Evolutionary conservation across 2,888 invertebrate genomes (phyloP), one percentile per base, ranked within the genome.

Genomic region (Melanostoma scalare): DNA sequence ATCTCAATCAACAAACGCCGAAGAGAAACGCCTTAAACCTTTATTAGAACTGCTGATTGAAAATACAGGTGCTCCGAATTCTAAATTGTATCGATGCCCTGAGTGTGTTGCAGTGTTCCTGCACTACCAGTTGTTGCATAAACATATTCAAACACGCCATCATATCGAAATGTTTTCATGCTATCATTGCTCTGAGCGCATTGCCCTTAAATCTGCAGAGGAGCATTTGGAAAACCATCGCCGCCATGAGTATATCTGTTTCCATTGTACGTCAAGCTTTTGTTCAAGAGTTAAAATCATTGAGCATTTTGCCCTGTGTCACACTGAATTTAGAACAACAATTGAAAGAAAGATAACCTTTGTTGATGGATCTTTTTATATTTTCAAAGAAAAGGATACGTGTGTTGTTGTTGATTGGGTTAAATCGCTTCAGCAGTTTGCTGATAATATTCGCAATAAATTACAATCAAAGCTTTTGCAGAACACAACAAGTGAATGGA

Each of bases 81-180:
- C 75, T 8, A 48, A 8, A 2, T 79, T 88, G 0, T 88, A 87
- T 42, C 86, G 81, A 5, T 88, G 88, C 10, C 80, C 86, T 0
- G 31, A 73, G 10, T 88, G 88, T 48, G 85, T 79, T 3, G 87
- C 86, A 6, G 87, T 86, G 36, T 87, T 87, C 71, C 85, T 87
- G 3, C 75, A 73, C 33, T 85, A 81, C 36, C 85, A 85, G 2
- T 53, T 87, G 4, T 88, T 87, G 88, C 48, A 73, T 30, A 82
- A 77, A 2, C 88, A 87, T 36, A 81, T 88, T 77, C 72, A 9
- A 5, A n/a, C 42, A 4, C 85, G 87, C 0, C 88, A 88, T 60
- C 50, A 67, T n/a, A 60, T 76, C 3, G 9, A 42, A 2, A 10
- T 4, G 5, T 42, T 61, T 1, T 9, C n/a, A 0, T 81, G 81